Conservation (phyloP, 2,113 vertebrate genomes). For the Atractosteus spatula region DNA sequence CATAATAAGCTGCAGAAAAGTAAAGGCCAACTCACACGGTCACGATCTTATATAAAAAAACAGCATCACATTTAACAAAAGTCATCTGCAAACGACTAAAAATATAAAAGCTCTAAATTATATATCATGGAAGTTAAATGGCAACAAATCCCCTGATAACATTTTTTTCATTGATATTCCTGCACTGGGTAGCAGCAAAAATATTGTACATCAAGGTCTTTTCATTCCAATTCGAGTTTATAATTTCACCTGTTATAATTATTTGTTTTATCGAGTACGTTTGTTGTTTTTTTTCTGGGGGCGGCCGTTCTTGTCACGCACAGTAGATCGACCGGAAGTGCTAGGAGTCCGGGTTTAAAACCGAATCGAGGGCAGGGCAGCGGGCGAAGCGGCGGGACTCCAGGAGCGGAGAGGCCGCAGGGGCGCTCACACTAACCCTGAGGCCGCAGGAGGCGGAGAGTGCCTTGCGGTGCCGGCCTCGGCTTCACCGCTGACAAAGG, state of each 20-base stretch:
- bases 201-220: slow-evolving; percentile 28
- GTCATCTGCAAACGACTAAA: slow-evolving; percentile 1
- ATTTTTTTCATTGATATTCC: slow-evolving; percentile 32
- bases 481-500: too few relatives aligned
- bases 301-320: background rate
- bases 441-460: too few relatives aligned
- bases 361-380: too few relatives aligned
- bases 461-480: too few relatives aligned
- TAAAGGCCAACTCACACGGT: slow-evolving; percentile 31
- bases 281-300: slow-evolving; percentile 27
- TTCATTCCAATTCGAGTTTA: slow-evolving; percentile 24
- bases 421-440: too few relatives aligned
- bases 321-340: background rate
- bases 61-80: slow-evolving; percentile 3
- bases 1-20: too few relatives aligned
- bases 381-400: too few relatives aligned
- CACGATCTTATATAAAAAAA: slow-evolving; percentile 58
- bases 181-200: slow-evolving; percentile 59
- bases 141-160: slow-evolving; percentile 16
- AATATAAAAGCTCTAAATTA: slow-evolving; percentile 21
- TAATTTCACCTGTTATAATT: background rate
- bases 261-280: background rate
- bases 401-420: too few relatives aligned
- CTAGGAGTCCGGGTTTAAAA: too few relatives aligned
- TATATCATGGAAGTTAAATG: slow-evolving; percentile 16